These are phyloP conservation scores for Podabrus alpinus DNA, from an alignment of 2,888 invertebrate genomes.

Conservation along the genomic window DNA sequence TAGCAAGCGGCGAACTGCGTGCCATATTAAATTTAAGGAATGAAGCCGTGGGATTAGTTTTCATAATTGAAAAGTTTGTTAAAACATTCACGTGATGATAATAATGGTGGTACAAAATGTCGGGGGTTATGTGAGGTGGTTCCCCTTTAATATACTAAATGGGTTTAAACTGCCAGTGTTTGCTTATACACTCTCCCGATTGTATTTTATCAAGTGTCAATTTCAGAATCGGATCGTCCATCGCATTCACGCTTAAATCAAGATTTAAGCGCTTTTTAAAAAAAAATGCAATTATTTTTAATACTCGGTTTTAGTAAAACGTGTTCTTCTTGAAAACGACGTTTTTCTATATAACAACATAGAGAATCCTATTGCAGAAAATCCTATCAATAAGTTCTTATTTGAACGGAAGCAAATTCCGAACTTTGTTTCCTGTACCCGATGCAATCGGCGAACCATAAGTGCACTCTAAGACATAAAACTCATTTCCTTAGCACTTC, in stretches of 20 bases:
- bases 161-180: constrained; percentile 27
- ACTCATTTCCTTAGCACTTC: constrained; percentile 24
- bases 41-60: constrained; percentile 37
- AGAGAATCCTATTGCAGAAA: constrained; percentile 23
- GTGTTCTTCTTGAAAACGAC: not conserved
- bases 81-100: constrained; percentile 35
- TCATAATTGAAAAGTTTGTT: constrained; percentile 41
- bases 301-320: not conserved
- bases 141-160: constrained; percentile 28
- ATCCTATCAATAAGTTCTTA: constrained; percentile 27
- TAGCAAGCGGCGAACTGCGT: constrained; percentile 26
- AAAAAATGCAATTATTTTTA: not conserved
- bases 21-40: constrained; percentile 36
- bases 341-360: not conserved
- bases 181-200: constrained; percentile 24
- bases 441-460: constrained; percentile 12
- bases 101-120: constrained; percentile 10
- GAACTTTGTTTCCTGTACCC: constrained; percentile 20
- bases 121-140: constrained; percentile 13
- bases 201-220: constrained; percentile 26
- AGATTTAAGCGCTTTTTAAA: not conserved
- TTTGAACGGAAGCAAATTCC: constrained; percentile 31
- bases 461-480: constrained; percentile 23
- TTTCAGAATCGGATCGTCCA: constrained; percentile 19
- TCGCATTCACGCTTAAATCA: constrained; percentile 3